These are phyloP conservation scores for Nomada fabriciana DNA, from an alignment of 2,888 invertebrate species.

Conservation along the genomic window DNA sequence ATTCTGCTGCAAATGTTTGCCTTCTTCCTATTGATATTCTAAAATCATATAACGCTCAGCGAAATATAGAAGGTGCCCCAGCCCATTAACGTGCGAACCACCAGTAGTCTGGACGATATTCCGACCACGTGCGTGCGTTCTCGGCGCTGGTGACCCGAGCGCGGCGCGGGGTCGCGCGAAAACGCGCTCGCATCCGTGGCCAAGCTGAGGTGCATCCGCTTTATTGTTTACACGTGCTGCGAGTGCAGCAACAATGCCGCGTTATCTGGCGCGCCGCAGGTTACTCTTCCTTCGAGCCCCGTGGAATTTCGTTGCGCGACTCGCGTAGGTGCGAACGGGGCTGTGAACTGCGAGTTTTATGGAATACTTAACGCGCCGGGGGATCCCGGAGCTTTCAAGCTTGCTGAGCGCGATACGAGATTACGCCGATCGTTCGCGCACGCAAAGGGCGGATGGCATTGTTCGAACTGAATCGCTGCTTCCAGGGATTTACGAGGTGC, in stretches of 20 bases:
- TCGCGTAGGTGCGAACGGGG: constrained; percentile 44
- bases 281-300: constrained; percentile 13
- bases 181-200: constrained; percentile 41
- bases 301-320: constrained; percentile 32
- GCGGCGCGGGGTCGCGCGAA: constrained; percentile 46
- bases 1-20: no score
- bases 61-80: not conserved
- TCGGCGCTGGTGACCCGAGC: constrained; percentile 48
- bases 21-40: no score
- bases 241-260: constrained; percentile 37
- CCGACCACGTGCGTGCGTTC: constrained; percentile 12
- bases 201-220: constrained; percentile 34
- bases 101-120: not conserved
- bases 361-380: constrained; percentile 59
- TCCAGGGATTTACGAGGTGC: constrained; percentile 43
- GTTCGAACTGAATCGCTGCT: constrained; percentile 29
- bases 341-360: constrained; percentile 53
- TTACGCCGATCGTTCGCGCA: constrained; percentile 33
- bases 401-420: constrained; percentile 55
- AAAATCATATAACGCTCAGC: no score
- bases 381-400: constrained; percentile 45
- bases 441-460: constrained; percentile 40
- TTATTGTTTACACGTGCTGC: constrained; percentile 62
- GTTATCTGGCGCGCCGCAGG: constrained; percentile 40
- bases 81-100: not conserved